A percentile compares a stretch with the other conserved stretches of the same genome.
phyloP scores from a whole-genome alignment of 2,888 invertebrate genomes.

The Agelastica alni region DNA sequence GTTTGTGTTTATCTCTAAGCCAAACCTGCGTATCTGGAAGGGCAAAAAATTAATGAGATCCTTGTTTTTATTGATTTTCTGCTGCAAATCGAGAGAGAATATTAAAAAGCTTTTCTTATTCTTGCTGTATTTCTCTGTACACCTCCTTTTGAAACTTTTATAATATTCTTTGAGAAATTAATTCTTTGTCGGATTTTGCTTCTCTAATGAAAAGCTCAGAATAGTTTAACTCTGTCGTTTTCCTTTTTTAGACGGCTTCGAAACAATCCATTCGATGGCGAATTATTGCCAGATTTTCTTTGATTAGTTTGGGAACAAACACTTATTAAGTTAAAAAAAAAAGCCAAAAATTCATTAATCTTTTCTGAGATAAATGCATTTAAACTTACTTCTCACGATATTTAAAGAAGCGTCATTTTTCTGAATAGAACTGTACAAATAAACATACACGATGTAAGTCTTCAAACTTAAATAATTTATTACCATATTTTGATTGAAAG shows the following conservation, averaged over 20 bases:
- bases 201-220: conserved; percentile 12
- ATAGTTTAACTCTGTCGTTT: conserved; percentile 9
- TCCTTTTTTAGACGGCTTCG: conserved; percentile 2
- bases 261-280: conserved; percentile 7
- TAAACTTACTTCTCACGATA: too few species aligned
- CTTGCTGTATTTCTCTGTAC: conserved; percentile 34
- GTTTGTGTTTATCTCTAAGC: too few species aligned
- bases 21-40: conserved; percentile 16
- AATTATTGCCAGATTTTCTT: conserved; percentile 10
- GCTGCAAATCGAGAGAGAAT: conserved; percentile 49
- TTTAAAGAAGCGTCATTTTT: too few species aligned
- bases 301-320: conserved; percentile 7
- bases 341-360: too few species aligned
- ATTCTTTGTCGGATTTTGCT: conserved; percentile 24
- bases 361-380: too few species aligned
- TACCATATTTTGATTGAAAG: too few species aligned
- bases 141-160: conserved; percentile 41
- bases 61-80: conserved; percentile 53
- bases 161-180: conserved; percentile 34
- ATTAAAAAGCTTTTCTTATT: conserved; percentile 53
- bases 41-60: conserved; percentile 53
- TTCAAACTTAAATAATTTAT: too few species aligned
- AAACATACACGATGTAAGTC: too few species aligned
- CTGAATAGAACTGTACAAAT: too few species aligned
- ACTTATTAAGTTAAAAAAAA: too few species aligned